Base-by-base conservation (phyloP, 2,888 invertebrate genomes). In the Dicycla oo region DNA sequence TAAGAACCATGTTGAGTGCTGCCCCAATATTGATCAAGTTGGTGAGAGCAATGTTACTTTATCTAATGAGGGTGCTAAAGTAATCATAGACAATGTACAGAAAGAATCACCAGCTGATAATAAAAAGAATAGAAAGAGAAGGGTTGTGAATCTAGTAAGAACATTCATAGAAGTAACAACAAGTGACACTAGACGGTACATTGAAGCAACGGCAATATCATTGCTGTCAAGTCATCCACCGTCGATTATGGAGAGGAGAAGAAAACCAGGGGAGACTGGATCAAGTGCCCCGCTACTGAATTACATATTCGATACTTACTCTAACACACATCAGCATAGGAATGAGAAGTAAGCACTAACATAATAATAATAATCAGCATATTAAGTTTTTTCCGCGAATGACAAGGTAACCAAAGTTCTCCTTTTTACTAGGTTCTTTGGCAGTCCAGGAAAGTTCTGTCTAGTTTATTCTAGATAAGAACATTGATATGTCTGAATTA, bases 221-320 rank as follows among this genome's bases (percentile, higher is more conserved):
- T 76, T 87, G 13, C 73, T 88, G 26, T 80, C 90, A 0, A 92
- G 88, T 62, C 85, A 89, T 7, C 84, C 89, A 11, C 89, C 92
- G 3, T 61, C 90, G 30, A 82, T 83, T 26, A 80, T 90, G 81
- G 95, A 94, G 70, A 91, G 93, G 70, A 90, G 91, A 81, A 87
- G 92, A 30, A 95, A 94, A 76, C 92, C 93, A 15, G 94, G 95
- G 0, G 96, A 95, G 72, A 91, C 94, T 0, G 95, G 95, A 0
- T 95, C 96, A 0, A 95, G 94, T 81, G 93, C 96, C 0, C 95
- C 95, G 0, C 83, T 96, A 23, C 90, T 96, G 40, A 96, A 96
- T 85, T 95, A 95, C 80, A 96, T 96, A 86, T 96, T 95, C 78
- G 96, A 96, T 84, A 93, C 95, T 6, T 95, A 95, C 83, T 93